Evolutionary conservation across 2,888 invertebrate species (phyloP).

Genomic region (Dorcus parallelipipedus): DNA sequence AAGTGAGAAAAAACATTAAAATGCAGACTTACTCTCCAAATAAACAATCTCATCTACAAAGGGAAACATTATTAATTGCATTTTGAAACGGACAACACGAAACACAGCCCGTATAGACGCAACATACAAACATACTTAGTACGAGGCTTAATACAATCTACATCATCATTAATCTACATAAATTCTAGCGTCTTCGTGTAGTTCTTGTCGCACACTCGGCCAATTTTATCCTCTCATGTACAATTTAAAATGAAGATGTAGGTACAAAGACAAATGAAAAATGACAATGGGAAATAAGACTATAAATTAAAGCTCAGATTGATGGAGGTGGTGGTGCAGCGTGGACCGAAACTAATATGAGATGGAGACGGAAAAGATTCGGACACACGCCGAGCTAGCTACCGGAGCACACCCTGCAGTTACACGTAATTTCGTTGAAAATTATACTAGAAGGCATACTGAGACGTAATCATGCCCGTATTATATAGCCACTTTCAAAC

Average conservation of each 20-base stretch:
- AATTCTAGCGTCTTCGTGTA: constrained; percentile 32
- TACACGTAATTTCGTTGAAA: constrained; percentile 28
- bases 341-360: constrained; percentile 40
- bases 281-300: constrained; percentile 44
- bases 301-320: constrained; percentile 44
- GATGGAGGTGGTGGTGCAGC: constrained; percentile 36
- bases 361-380: constrained; percentile 17
- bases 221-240: constrained; percentile 31
- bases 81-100: constrained; percentile 26
- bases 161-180: constrained; percentile 31
- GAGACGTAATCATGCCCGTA: constrained; percentile 28
- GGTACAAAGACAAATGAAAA: constrained; percentile 36
- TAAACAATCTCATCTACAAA: constrained; percentile 12
- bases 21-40: neutral
- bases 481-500: constrained; percentile 16
- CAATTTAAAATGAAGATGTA: constrained; percentile 36
- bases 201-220: constrained; percentile 27
- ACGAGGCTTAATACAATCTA: constrained; percentile 26
- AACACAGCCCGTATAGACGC: constrained; percentile 28
- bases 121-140: constrained; percentile 35
- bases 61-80: constrained; percentile 26
- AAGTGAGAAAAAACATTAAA: no score
- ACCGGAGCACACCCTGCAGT: constrained; percentile 29
- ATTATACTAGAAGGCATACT: constrained; percentile 29
- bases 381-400: constrained; percentile 25